Evolutionary conservation across 2,113 vertebrate genomes (phyloP), one percentile per base, ranked within the genome.

Genomic region (Lepus europaeus): DNA sequence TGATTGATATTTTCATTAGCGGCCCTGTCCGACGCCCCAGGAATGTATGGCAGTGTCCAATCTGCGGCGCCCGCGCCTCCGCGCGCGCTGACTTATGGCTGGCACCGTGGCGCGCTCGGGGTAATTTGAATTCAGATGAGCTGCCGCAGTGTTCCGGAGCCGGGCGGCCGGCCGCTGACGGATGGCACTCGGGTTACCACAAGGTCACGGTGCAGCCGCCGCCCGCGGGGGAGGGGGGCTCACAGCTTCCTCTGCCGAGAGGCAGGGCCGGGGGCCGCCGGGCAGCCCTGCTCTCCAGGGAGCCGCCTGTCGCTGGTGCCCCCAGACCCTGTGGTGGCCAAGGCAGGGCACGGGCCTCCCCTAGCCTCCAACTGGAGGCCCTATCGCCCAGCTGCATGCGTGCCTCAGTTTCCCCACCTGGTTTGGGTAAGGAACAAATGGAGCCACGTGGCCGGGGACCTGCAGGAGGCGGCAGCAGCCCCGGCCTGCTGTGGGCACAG

Each of bases 121-220:
- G 98, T 99, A 98, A 99, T 99, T 99, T 99, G 99, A 99, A 99
- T 99, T 99, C 99, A 99, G 99, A 99, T 99, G 99, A 99, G 99
- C 98, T 99, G 98, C 98, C 96, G 98, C 98, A 97, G 98, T 98
- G 98, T 99, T 99, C 99, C 98, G 96, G 98, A 99, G 99, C 98
- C 98, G 98, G 98, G 98, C 99, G 92, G 96, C 96, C 51, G 51
- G 96, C 96, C 56, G 88, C 97, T 97, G 97, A 99, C 98, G 66
- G 97, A 97, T 97, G 96, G 99, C 99, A 99, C 98, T 98, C 95
- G 74, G 99, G 99, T 99, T 99, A 99, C 99, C 98, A 98, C 99
- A 99, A 99, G 99, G 99, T 99, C 99, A 99, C 98, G 97, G 98
- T 25, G 36, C 94, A 76, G 93, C 83, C 22, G 20, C 82, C 85